A percentile compares a stretch with the other conserved stretches of the same genome.
Conservation (phyloP, 2,113 vertebrate species). For the Ceyx margarethae region DNA sequence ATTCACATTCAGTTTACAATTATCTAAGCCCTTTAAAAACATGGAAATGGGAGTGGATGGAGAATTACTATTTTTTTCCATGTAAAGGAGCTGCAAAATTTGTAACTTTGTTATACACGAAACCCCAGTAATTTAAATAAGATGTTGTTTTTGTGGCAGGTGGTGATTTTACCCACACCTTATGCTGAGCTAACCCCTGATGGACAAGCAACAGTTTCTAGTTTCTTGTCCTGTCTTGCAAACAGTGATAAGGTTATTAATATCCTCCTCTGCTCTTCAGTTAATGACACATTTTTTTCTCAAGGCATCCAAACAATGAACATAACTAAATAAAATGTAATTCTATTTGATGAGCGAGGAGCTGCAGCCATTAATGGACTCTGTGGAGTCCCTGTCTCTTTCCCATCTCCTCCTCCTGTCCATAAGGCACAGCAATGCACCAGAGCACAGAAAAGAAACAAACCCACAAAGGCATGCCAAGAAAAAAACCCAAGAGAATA, state of each 20-base stretch:
- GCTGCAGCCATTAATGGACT: not conserved
- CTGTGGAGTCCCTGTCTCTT: not conserved
- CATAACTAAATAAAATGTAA: not conserved
- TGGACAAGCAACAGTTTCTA: not conserved
- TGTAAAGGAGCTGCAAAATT: not conserved
- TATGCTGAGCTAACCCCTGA: not conserved
- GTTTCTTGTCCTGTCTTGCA: not conserved
- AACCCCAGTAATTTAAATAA: not conserved
- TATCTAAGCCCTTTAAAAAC: not conserved
- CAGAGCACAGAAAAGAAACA: not conserved
- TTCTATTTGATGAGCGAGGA: not conserved
- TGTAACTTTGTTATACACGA: not conserved
- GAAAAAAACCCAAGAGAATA: not conserved
- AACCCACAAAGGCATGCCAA: not conserved
- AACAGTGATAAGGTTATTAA: not conserved
- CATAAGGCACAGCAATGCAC: not conserved
- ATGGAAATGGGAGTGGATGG: not conserved
- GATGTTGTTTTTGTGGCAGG: not conserved
- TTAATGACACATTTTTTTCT: not conserved
- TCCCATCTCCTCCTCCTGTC: not conserved
- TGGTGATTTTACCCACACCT: not conserved
- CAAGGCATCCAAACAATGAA: conserved; percentile 23
- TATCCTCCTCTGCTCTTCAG: not conserved
- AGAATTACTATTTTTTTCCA: not conserved
- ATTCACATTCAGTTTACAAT: not conserved